Evolutionary conservation across 1,140 invertebrate species (phyloP), one percentile per base, ranked within the genome.

Genomic region (Bicyclus anynana): DNA sequence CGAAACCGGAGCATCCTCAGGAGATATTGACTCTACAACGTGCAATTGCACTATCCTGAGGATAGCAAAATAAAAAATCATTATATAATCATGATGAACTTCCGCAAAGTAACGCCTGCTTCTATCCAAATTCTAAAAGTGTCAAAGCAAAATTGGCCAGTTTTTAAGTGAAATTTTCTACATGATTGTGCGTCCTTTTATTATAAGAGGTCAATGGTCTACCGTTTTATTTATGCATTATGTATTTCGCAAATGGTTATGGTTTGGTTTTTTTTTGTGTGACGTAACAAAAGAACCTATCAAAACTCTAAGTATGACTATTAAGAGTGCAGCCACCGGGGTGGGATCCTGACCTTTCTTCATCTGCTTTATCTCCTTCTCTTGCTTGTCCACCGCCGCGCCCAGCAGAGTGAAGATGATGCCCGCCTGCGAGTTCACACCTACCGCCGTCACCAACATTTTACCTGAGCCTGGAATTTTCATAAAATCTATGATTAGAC

Each of bases 341-440:
- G 7, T 1, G 7, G 12, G 44, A 23, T 17, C 75, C 90, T 86
- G 92, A 96, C 95, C 96, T 93, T 97, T 97, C 82, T 97, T 97
- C 92, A 95, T 94, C 86, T 97, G 96, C 88, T 98, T 97, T 71
- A 97, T 96, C 89, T 97, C 93, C 68, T 95, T 94, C 77, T 97
- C 94, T 75, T 97, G 95, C 77, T 98, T 94, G 78, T 97, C 96
- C 12, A 96, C 95, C 40, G 97, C 97, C 29, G 98, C 98, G 42
- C 98, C 98, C 59, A 99, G 92, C 2, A 99, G 91, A 9, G 98
- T 98, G 90, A 99, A 99, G 78, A 99, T 99, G 80, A 99, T 99
- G 85, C 99, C 99, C 51, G 98, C 98, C 84, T 99, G 98, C 1
- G 98, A 99, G 89, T 99, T 99, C 42, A 99, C 95, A 76, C 99